These are phyloP conservation scores for Drosophila histrio DNA, from an alignment of 2,888 invertebrate species.

Conservation along the genomic window DNA sequence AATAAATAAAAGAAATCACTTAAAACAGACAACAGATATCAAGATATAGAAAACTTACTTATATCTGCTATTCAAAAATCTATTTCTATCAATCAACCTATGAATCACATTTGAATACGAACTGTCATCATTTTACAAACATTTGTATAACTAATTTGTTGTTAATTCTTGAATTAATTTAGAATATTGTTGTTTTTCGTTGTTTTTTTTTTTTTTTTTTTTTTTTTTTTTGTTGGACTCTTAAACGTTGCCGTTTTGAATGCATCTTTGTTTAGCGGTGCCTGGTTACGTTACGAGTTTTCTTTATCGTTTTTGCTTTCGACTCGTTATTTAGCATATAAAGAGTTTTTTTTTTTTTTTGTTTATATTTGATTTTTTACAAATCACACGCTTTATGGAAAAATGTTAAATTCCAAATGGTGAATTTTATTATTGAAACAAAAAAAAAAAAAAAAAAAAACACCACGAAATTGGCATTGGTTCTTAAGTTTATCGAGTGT, in stretches of 20 bases:
- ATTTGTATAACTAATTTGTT: neutral
- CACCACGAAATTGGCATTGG: constrained; percentile 71
- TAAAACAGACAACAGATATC: too few relatives aligned
- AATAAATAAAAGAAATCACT: neutral
- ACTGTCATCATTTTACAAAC: neutral
- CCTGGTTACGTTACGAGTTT: neutral
- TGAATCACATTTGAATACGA: constrained; percentile 11
- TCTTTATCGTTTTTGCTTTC: neutral
- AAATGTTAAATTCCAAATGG: constrained; percentile 24
- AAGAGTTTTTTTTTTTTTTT: neutral
- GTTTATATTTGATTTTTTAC: neutral
- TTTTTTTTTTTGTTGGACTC: neutral
- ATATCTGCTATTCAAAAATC: too few relatives aligned
- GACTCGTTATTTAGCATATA: neutral
- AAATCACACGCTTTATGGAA: constrained; percentile 21
- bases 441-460: too few relatives aligned
- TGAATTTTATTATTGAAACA: too few relatives aligned
- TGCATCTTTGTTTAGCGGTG: constrained; percentile 18
- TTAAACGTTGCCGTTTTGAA: constrained; percentile 6
- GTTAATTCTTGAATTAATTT: neutral
- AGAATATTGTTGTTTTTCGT: neutral
- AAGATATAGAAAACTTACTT: too few relatives aligned
- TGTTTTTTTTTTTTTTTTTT: neutral
- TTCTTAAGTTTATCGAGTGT: constrained; percentile 26
- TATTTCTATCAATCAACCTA: neutral